phyloP scores from a whole-genome alignment of 2,113 vertebrate genomes.

The Narcine bancroftii region DNA sequence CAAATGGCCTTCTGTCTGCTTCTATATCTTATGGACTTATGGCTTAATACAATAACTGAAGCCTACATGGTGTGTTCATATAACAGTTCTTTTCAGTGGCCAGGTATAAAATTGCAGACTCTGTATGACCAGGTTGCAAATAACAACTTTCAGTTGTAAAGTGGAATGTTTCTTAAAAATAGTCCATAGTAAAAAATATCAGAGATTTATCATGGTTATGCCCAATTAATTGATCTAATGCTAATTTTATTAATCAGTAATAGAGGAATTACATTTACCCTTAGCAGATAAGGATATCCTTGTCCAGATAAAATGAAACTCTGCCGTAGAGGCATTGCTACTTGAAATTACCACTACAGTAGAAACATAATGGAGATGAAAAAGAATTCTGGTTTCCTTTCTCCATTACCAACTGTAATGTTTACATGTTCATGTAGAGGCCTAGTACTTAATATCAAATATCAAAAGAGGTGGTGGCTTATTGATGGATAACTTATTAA shows the following conservation, averaged over 20 bases:
- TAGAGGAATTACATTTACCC: neutral
- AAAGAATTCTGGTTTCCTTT: neutral
- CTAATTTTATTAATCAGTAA: neutral
- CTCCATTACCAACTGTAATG: neutral
- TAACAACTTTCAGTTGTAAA: neutral
- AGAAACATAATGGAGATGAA: neutral
- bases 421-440: too few relatives aligned
- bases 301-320: neutral
- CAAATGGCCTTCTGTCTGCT: too few relatives aligned
- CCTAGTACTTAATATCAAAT: too few relatives aligned
- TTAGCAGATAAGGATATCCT: too few relatives aligned
- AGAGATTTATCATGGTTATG: neutral
- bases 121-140: neutral
- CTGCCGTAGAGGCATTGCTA: neutral
- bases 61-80: neutral
- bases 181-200: neutral
- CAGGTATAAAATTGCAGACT: neutral
- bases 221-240: neutral
- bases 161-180: neutral
- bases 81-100: neutral
- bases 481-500: too few relatives aligned
- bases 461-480: too few relatives aligned
- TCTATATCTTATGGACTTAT: too few relatives aligned
- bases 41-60: neutral
- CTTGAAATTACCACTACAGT: neutral